Evolutionary conservation across 2,888 invertebrate genomes (phyloP).

Genomic region (Mellilla xanthometata): DNA sequence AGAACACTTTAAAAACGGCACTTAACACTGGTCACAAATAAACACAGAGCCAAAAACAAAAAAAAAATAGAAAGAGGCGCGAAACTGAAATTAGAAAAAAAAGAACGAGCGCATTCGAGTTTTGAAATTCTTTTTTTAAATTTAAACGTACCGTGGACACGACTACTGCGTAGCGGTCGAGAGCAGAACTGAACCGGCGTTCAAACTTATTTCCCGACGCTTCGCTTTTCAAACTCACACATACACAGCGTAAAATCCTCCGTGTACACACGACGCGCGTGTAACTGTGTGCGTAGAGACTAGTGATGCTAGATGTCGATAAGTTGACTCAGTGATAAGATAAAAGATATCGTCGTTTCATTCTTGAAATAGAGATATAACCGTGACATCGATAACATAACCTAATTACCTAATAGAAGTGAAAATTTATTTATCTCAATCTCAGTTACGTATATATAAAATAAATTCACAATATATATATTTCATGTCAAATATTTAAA

Average conservation of each 20-base stretch:
- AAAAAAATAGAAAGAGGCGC: conserved; percentile 12
- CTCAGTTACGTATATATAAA: too few species aligned
- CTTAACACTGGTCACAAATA: conserved; percentile 25
- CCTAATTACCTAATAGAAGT: too few species aligned
- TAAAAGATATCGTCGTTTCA: too few species aligned
- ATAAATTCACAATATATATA: too few species aligned
- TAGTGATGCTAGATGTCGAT: conserved; percentile 20
- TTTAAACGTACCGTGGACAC: conserved; percentile 62
- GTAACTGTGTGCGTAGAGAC: conserved; percentile 36
- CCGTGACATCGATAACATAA: too few species aligned
- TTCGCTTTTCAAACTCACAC: conserved; percentile 51
- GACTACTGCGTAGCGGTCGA: conserved; percentile 52
- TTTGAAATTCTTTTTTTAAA: conserved; percentile 37
- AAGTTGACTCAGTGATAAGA: background rate
- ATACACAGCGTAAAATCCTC: conserved; percentile 31
- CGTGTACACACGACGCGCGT: conserved; percentile 20
- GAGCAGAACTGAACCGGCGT: conserved; percentile 55
- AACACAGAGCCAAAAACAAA: conserved; percentile 19
- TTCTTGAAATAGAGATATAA: too few species aligned
- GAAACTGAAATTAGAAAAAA: conserved; percentile 18
- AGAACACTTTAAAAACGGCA: conserved; percentile 15
- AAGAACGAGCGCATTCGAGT: conserved; percentile 38
- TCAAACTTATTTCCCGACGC: conserved; percentile 60
- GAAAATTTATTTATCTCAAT: too few species aligned
- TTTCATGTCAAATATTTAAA: too few species aligned